phyloP scores from a whole-genome alignment of 2,888 invertebrate genomes.

The Drosophila fulvimacula region DNA sequence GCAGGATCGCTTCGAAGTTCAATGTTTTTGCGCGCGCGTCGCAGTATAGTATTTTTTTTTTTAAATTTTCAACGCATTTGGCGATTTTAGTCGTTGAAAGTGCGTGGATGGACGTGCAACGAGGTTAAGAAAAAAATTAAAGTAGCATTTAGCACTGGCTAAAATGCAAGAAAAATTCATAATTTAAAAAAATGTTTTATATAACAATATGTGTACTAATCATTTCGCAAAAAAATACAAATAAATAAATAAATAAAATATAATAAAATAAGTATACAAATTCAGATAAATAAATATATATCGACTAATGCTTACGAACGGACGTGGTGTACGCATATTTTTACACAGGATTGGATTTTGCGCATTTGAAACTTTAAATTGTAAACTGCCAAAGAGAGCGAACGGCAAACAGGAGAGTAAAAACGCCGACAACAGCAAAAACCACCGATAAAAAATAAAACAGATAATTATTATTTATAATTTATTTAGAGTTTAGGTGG shows the following conservation, averaged over 20 bases:
- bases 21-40: constrained; percentile 41
- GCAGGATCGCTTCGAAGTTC: constrained; percentile 64
- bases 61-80: constrained; percentile 50
- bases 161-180: background rate
- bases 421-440: constrained; percentile 52
- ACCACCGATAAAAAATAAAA: constrained; percentile 31
- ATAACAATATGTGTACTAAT: background rate
- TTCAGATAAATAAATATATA: constrained; percentile 11
- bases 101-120: constrained; percentile 70
- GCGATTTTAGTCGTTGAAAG: constrained; percentile 70
- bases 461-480: constrained; percentile 18
- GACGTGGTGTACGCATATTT: constrained; percentile 54
- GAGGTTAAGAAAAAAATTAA: constrained; percentile 20
- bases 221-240: background rate
- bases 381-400: constrained; percentile 47
- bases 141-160: background rate
- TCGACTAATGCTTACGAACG: constrained; percentile 19
- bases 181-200: background rate
- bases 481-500: constrained; percentile 21
- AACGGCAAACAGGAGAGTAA: constrained; percentile 26
- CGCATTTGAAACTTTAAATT: constrained; percentile 77
- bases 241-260: background rate
- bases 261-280: no score
- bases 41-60: constrained; percentile 61
- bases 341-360: constrained; percentile 60